Evolutionary conservation across 2,797 vertebrate genomes (phyloP), one percentile per base, ranked within the genome.

Genomic region (Lerista edwardsae): DNA sequence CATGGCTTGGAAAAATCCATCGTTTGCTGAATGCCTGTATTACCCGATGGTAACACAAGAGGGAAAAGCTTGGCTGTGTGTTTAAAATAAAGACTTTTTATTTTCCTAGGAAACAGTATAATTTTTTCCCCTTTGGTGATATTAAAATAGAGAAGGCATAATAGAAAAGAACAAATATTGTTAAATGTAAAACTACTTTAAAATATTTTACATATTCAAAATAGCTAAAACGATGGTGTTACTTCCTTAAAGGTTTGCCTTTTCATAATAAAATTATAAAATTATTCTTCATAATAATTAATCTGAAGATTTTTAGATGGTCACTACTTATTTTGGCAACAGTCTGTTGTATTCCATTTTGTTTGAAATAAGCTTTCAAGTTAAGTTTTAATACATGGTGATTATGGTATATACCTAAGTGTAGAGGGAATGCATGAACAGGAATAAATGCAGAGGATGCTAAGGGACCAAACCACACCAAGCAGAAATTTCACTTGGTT

Each of bases 1-100:
- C 96, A 96, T 96, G 94, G 91, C 90, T 94, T 96, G 95, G 96
- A 95, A 95, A 93, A 96, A 94, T 87, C 1, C 83, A 91, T 80
- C 69, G 90, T 91, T 77, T 85, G 44, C 85, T 92, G 62, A 47
- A 41, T 94, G 84, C 82, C 77, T 69, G 3, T 84, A 88, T 89
- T 94, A 92, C 88, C 93, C 89, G 88, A 90, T 81, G 79, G 69
- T 89, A 69, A 36, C 25, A 51, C 15, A 3, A 84, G 75, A 87
- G 88, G 90, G 93, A 90, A 94, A 94, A 90, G 81, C 57, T 90
- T 87, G 86, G 89, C 79, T 88, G 76, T 62, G 4, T 80, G 31
- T 6, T 95, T 93, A 86, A 92, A 92, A 92, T 84, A 73, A 61
- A 44, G 41, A 6, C 57, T 44, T 80, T 44, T 59, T 80, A n/a